phyloP scores from a whole-genome alignment of 1,140 invertebrate species.

The Mizuhopecten yessoensis region DNA sequence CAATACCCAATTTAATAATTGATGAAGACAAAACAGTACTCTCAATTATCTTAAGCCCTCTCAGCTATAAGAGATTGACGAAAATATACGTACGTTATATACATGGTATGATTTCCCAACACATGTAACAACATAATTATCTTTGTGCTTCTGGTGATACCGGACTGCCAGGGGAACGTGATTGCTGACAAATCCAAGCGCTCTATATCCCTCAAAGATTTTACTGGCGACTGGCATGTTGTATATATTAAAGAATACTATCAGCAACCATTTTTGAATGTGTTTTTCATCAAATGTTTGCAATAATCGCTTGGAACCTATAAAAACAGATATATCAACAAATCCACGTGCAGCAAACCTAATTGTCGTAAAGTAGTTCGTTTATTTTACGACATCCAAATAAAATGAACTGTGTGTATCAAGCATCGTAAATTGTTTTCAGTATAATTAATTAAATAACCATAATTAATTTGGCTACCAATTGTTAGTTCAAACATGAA shows the following conservation, averaged over 20 bases:
- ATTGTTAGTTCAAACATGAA: too few relatives aligned
- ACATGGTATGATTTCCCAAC: constrained; percentile 96
- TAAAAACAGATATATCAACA: not conserved
- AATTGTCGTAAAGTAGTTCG: not conserved
- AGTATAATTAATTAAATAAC: too few relatives aligned
- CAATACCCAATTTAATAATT: too few relatives aligned
- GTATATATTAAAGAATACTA: not conserved
- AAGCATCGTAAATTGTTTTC: too few relatives aligned
- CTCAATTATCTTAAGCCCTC: too few relatives aligned
- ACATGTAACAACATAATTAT: constrained; percentile 94
- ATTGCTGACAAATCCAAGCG: constrained; percentile 96
- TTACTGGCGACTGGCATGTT: constrained; percentile 75
- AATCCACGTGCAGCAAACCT: not conserved
- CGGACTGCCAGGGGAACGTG: constrained; percentile 93
- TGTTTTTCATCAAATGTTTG: not conserved
- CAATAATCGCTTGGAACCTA: not conserved
- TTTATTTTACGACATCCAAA: not conserved
- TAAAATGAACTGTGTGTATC: too few relatives aligned
- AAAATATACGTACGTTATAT: constrained; percentile 87
- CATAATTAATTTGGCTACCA: too few relatives aligned
- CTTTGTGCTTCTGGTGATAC: constrained; percentile 92
- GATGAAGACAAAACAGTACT: too few relatives aligned
- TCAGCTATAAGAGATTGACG: too few relatives aligned
- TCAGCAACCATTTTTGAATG: not conserved
- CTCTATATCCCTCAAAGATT: constrained; percentile 92